These are phyloP conservation scores for Crotalus helleri DNA, from an alignment of 2,113 vertebrate genomes.

Conservation along the genomic window DNA sequence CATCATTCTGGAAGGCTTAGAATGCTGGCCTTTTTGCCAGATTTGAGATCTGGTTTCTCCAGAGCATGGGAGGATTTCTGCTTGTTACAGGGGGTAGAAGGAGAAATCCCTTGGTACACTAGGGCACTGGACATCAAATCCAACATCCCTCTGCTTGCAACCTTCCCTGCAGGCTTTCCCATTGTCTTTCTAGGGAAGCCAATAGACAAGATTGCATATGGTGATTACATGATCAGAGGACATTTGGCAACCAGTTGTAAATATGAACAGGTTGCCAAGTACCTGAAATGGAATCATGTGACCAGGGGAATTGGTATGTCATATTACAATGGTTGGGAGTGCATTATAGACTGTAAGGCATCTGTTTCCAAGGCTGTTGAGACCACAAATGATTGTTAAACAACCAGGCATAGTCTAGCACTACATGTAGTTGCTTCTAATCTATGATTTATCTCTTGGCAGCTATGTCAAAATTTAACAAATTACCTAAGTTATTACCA, in stretches of 20 bases:
- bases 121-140: neutral
- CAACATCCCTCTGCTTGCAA: neutral
- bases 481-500: neutral
- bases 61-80: neutral
- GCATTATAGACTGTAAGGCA: neutral
- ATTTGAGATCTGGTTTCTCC: neutral
- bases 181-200: neutral
- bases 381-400: neutral
- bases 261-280: neutral
- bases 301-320: neutral
- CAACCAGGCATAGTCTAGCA: neutral
- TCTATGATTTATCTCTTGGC: neutral
- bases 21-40: neutral
- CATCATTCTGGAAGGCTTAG: neutral
- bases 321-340: neutral
- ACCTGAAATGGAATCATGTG: neutral
- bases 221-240: neutral
- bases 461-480: neutral
- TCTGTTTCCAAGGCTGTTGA: neutral
- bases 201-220: neutral
- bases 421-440: neutral
- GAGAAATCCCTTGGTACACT: neutral
- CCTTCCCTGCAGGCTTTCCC: neutral
- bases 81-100: neutral
- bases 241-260: neutral